phyloP scores from a whole-genome alignment of 2,888 invertebrate species.

The Neuroscelio doddi region DNA sequence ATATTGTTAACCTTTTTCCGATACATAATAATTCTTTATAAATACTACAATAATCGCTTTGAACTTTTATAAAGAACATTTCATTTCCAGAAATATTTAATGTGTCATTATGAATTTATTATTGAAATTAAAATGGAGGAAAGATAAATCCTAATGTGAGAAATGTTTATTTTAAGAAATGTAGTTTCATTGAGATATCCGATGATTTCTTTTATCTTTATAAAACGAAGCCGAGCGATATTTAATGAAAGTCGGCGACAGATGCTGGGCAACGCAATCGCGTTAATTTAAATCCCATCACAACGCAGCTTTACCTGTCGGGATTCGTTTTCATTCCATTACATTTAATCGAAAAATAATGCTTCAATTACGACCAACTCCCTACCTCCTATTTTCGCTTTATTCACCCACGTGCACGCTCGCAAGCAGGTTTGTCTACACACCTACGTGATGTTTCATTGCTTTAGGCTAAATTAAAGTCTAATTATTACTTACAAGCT shows the following conservation, averaged over 20 bases:
- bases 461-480: conserved; percentile 57
- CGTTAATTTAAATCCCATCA: conserved; percentile 69
- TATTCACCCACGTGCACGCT: conserved; percentile 13
- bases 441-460: conserved; percentile 43
- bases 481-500: conserved; percentile 55
- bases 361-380: conserved; percentile 57
- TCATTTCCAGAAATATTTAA: no score
- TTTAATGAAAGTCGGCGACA: conserved; percentile 68
- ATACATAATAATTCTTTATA: conserved; percentile 18
- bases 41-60: no score
- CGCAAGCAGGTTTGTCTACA: neutral
- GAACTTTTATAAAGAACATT: no score
- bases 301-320: conserved; percentile 52
- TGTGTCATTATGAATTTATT: no score
- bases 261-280: conserved; percentile 58
- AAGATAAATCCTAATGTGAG: no score
- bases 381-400: conserved; percentile 7
- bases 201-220: conserved; percentile 26
- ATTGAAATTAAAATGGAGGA: no score
- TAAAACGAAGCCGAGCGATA: conserved; percentile 58
- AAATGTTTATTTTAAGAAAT: conserved; percentile 7
- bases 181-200: conserved; percentile 20
- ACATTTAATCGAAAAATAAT: conserved; percentile 67
- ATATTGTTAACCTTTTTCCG: conserved; percentile 20
- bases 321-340: conserved; percentile 52